Conservation (phyloP, 1,140 invertebrate species). For the Ephestia elutella region DNA sequence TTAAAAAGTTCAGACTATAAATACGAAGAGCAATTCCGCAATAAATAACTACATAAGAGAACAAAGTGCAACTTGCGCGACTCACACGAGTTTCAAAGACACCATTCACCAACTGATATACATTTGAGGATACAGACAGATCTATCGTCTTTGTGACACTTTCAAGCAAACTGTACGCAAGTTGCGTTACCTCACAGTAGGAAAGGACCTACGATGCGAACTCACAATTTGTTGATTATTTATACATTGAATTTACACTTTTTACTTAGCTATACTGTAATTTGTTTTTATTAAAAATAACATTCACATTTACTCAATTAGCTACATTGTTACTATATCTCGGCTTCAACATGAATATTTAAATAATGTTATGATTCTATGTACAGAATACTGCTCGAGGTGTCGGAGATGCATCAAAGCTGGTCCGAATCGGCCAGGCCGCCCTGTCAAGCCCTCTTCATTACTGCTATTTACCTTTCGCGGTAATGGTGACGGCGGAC, state of each 20-base stretch:
- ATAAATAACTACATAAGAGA: constrained; percentile 25
- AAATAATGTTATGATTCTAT: constrained; percentile 52
- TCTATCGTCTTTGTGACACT: constrained; percentile 59
- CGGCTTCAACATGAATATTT: constrained; percentile 40
- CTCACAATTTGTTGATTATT: constrained; percentile 42
- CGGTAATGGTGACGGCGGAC: constrained; percentile 57
- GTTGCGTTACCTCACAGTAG: constrained; percentile 39
- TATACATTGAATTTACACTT: constrained; percentile 68
- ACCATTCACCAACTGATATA: constrained; percentile 36
- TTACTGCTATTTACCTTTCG: constrained; percentile 66
- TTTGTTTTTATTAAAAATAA: constrained; percentile 49
- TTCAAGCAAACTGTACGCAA: constrained; percentile 38
- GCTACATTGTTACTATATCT: constrained; percentile 51
- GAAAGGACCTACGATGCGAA: constrained; percentile 26
- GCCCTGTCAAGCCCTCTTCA: constrained; percentile 32
- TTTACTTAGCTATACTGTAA: constrained; percentile 25
- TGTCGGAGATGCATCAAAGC: constrained; percentile 44
- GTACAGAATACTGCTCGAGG: constrained; percentile 67
- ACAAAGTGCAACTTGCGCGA: constrained; percentile 34
- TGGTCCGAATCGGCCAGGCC: constrained; percentile 17
- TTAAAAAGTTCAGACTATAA: constrained; percentile 26
- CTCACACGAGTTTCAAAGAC: constrained; percentile 22
- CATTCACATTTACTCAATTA: constrained; percentile 47
- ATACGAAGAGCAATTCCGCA: constrained; percentile 17
- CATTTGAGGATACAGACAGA: constrained; percentile 57